A percentile compares a stretch with the other conserved stretches of the same genome.
phyloP scores from a whole-genome alignment of 2,888 invertebrate genomes.

The Platynereis dumerilii region DNA sequence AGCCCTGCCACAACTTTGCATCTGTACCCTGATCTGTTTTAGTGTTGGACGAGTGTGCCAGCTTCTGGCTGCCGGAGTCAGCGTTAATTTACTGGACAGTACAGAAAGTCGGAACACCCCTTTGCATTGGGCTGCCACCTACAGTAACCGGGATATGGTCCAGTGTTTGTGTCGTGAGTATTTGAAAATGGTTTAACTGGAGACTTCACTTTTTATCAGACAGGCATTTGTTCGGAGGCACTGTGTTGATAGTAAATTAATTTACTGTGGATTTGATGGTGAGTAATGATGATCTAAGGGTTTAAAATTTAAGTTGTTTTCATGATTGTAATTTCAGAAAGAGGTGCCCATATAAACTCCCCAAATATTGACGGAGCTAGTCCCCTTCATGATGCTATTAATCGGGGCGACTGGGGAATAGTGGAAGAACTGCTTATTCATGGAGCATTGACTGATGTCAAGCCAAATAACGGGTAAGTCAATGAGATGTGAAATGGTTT shows the following conservation, averaged over 20 bases:
- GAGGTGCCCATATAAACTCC: slow-evolving; percentile 69
- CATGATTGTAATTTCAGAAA: no score
- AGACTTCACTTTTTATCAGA: no score
- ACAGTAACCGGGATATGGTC: slow-evolving; percentile 69
- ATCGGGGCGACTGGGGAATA: slow-evolving; percentile 67
- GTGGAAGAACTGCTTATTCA: slow-evolving; percentile 67
- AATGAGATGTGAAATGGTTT: no score
- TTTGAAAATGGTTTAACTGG: no score
- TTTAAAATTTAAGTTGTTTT: no score
- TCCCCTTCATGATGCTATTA: slow-evolving; percentile 71
- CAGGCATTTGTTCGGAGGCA: no score
- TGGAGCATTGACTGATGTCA: slow-evolving; percentile 67
- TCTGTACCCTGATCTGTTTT: no score
- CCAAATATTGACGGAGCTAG: slow-evolving; percentile 70
- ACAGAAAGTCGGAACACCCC: slow-evolving; percentile 70
- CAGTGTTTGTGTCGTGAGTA: slow-evolving; percentile 68
- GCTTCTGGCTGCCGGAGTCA: slow-evolving; percentile 69
- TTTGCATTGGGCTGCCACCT: slow-evolving; percentile 73
- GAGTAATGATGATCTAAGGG: no score
- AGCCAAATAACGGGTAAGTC: slow-evolving; percentile 16
- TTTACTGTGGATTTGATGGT: no score
- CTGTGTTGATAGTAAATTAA: no score
- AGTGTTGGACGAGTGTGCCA: slow-evolving; percentile 69
- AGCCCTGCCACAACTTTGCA: no score
- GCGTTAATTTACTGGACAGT: slow-evolving; percentile 70